These are phyloP conservation scores for Lypha dubia DNA, from an alignment of 2,888 invertebrate species.

Conservation along the genomic window DNA sequence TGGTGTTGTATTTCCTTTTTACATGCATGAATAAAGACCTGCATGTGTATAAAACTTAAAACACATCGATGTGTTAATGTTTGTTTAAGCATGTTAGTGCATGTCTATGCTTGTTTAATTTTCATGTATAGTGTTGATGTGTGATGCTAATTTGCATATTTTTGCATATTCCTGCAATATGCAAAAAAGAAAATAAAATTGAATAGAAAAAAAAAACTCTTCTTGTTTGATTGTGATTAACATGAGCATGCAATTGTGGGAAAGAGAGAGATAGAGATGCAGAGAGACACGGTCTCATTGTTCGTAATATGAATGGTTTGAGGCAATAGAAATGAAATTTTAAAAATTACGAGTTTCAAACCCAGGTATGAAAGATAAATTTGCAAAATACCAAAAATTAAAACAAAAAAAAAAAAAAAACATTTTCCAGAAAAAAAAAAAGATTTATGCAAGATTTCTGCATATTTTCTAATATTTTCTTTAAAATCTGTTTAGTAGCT, in stretches of 20 bases:
- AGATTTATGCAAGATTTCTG: background rate
- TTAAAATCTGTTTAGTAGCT: background rate
- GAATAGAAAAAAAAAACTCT: constrained; percentile 2
- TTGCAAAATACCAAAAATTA: background rate
- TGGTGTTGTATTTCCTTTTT: constrained; percentile 21
- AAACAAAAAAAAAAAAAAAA: background rate
- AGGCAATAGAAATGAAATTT: constrained; percentile 1
- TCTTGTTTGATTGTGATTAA: constrained; percentile 66
- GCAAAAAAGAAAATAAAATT: constrained; percentile 9
- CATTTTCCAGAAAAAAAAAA: background rate
- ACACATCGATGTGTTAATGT: constrained; percentile 43
- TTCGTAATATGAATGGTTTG: constrained; percentile 2
- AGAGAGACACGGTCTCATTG: no score
- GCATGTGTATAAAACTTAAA: constrained; percentile 42
- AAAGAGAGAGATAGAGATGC: background rate
- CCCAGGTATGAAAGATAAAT: constrained; percentile 5
- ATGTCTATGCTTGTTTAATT: constrained; percentile 44
- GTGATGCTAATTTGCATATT: constrained; percentile 70
- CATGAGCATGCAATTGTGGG: constrained; percentile 49
- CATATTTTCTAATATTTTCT: background rate
- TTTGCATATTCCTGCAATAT: constrained; percentile 30
- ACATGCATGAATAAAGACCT: constrained; percentile 33
- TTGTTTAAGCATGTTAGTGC: constrained; percentile 24
- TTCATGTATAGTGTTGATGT: constrained; percentile 60
- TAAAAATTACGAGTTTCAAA: background rate